Base-by-base conservation (phyloP, 2,888 invertebrate species). In the Scaptomyza flava region DNA sequence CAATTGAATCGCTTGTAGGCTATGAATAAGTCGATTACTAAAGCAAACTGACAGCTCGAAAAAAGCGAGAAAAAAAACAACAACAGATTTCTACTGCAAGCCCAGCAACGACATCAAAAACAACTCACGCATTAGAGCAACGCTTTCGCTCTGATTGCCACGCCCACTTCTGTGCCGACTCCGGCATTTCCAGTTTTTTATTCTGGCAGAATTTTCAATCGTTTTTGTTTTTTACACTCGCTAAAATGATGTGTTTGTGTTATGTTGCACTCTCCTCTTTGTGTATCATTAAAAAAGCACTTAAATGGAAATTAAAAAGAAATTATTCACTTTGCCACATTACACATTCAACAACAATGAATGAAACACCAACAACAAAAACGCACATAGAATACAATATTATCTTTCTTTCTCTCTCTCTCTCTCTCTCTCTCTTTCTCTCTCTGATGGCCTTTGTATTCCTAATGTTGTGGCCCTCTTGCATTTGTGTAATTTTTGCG, bases 251-350 rank as follows among this genome's bases (percentile, higher is more conserved):
- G 42, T 56, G 64, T 53, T 17, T 71, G n/a, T 46, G n/a, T 33
- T 31, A 2, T 34, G 6, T 38, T 69, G 64, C 59, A 59, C 60
- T 63, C 64, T 51, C 51, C 43, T 53, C 48, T 58, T 6, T 59
- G 85, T 56, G 68, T 77, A 83, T 74, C 79, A 87, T 89, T 90
- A 84, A 72, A 90, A 89, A 90, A 78, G 84, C 89, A 90, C 89
- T 89, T 90, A 89, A 90, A 87, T 90, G 85, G 76, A 86, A 90
- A 91, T 89, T 89, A 90, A 89, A 89, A 89, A 81, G 85, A 90
- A 90, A 90, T 89, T 89, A 89, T 89, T 91, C 88, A 91, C 89
- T 90, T 91, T 90, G 89, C 53, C 87, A 72, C 76, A 87, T 81
- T 81, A 80, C 69, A 53, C 66, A 41, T 41, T 57, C 53, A 43